phyloP scores from a whole-genome alignment of 1,140 invertebrate genomes.

The Leptinotarsa texana region DNA sequence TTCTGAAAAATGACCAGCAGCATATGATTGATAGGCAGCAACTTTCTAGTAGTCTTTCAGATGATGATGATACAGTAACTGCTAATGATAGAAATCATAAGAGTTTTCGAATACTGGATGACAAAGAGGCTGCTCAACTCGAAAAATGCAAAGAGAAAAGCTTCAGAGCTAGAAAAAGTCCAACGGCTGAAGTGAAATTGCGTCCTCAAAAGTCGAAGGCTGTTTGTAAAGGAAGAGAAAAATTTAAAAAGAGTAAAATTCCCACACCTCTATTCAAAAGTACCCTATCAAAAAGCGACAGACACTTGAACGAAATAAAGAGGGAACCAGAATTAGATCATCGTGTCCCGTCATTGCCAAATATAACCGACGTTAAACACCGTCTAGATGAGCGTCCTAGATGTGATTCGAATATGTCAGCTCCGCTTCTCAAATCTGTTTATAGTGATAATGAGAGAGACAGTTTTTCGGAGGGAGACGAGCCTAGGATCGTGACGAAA shows the following conservation, averaged over 20 bases:
- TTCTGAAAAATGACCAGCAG: too few relatives aligned
- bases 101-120: slow-evolving; percentile 48
- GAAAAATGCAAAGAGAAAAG: slow-evolving; percentile 13
- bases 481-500: slow-evolving; percentile 28
- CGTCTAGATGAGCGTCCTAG: slow-evolving; percentile 51
- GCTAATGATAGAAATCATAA: slow-evolving; percentile 35
- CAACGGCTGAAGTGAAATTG: neutral
- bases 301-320: slow-evolving; percentile 40
- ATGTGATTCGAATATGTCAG: slow-evolving; percentile 47
- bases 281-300: slow-evolving; percentile 48
- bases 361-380: slow-evolving; percentile 57
- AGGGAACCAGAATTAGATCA: slow-evolving; percentile 32
- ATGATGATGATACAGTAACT: neutral
- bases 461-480: slow-evolving; percentile 46
- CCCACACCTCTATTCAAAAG: slow-evolving; percentile 44
- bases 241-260: slow-evolving; percentile 42
- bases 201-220: slow-evolving; percentile 20
- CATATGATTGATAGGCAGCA: neutral
- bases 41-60: neutral
- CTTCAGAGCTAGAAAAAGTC: slow-evolving; percentile 1
- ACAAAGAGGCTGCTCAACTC: slow-evolving; percentile 31
- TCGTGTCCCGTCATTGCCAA: slow-evolving; percentile 53
- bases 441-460: slow-evolving; percentile 49
- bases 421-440: slow-evolving; percentile 39
- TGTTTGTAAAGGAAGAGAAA: slow-evolving; percentile 19